Evolutionary conservation across 1,140 invertebrate genomes (phyloP).

Genomic region (Drosophila burlai): DNA sequence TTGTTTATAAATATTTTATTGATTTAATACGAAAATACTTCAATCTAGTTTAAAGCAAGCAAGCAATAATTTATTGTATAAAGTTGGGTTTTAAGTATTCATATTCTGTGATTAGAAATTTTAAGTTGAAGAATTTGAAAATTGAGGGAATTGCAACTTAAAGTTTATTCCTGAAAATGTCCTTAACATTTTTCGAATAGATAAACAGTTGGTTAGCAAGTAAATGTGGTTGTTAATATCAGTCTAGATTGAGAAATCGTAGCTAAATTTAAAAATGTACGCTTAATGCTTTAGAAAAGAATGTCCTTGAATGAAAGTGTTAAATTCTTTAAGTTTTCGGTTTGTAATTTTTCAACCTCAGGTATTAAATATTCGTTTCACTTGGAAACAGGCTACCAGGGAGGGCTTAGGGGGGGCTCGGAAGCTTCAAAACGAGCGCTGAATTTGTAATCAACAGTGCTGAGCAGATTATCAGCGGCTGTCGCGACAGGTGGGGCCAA

Average conservation of each 20-base stretch:
- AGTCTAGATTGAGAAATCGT: no score
- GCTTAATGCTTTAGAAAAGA: no score
- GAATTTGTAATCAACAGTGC: constrained; percentile 38
- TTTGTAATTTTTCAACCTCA: neutral
- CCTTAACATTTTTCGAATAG: no score
- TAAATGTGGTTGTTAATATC: no score
- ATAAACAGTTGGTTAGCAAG: no score
- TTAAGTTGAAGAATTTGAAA: no score
- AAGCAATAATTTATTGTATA: no score
- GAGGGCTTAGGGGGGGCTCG: neutral
- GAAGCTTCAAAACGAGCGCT: constrained; percentile 18
- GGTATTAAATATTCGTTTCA: neutral
- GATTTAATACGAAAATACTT: neutral
- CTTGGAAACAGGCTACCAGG: neutral
- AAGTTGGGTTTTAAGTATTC: no score
- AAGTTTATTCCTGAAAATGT: no score
- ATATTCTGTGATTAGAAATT: no score
- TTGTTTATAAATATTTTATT: constrained; percentile 52
- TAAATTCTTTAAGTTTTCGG: neutral
- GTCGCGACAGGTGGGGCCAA: constrained; percentile 22
- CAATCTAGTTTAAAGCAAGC: neutral
- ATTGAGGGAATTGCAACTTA: no score
- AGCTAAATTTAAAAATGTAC: no score
- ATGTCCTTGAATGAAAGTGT: neutral
- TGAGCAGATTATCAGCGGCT: constrained; percentile 37